These are phyloP conservation scores for Chaetura pelagica DNA, from an alignment of 2,113 vertebrate genomes.

Conservation along the genomic window DNA sequence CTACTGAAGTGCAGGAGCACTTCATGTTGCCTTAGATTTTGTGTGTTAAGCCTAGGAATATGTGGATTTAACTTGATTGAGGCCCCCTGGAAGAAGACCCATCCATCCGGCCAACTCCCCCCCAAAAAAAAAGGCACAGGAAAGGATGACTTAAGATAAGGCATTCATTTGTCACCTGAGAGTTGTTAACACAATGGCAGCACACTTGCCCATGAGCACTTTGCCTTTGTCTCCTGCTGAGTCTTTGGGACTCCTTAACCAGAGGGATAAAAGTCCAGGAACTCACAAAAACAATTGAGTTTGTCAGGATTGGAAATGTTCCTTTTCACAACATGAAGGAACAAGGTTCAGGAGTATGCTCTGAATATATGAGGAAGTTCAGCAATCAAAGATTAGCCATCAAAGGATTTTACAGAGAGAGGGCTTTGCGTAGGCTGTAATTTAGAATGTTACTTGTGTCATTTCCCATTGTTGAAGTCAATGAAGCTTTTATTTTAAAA, in stretches of 20 bases:
- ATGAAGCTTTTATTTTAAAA: neutral
- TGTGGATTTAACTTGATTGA: neutral
- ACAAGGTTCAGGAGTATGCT: neutral
- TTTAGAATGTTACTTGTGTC: neutral
- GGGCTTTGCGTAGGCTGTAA: neutral
- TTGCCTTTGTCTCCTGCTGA: neutral
- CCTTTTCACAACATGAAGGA: neutral
- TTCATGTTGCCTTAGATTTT: neutral
- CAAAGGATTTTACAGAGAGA: neutral
- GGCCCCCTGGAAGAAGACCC: neutral
- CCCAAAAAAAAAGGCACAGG: neutral
- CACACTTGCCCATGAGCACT: neutral
- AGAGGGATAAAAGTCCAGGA: neutral
- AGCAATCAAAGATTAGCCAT: neutral
- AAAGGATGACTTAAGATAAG: conserved; percentile 1
- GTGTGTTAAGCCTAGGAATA: neutral
- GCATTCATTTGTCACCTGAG: neutral
- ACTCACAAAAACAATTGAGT: neutral
- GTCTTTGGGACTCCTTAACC: neutral
- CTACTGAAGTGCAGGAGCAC: neutral
- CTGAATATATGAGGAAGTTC: neutral
- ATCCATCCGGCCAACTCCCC: neutral
- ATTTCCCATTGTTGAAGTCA: neutral
- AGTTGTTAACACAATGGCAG: neutral
- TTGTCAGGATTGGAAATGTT: neutral